Evolutionary conservation across 2,888 invertebrate species (phyloP), one percentile per base, ranked within the genome.

Genomic region (Amaurobius ferox): DNA sequence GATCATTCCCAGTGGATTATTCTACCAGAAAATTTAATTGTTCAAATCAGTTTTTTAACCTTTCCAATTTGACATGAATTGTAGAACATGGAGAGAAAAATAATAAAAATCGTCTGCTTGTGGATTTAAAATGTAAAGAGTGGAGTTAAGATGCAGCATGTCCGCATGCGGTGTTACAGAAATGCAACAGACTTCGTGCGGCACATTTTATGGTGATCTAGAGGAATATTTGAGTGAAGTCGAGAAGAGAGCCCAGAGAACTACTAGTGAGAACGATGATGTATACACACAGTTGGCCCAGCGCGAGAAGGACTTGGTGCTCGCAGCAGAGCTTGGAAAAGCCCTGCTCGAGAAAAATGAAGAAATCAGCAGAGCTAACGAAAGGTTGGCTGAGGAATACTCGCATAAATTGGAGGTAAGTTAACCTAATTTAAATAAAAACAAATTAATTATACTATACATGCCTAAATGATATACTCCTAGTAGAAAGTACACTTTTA

Each of bases 251-350:
- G 62, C 80, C 35, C 79, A 79, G 30, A 19, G 79, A 39, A 70
- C 74, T 0, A 26, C 68, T 13, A 64, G 23, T 29, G 87, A 87
- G 11, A 67, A 61, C 5, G 86, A 86, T 44, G 88, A 88, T 70
- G 72, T 88, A 2, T 88, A 88, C 29, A 71, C 85, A 6, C 91
- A 91, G 83, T 88, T 98, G 76, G 96, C 96, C 90, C 96, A 97
- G 92, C 97, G 97, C 91, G 98, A 98, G 90, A 95, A 95, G 86
- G 97, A 98, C 91, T 93, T 98, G 77, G 94, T 97, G 87, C 93
- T 98, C 79, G 98, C 98, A 0, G 98, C 98, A 0, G 97, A 98
- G 91, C 93, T 98, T 76, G 98, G 98, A 66, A 98, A 98, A 91
- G 98, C 98, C 0, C 92, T 98, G 79, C 92, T 98, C 88, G 97